Percentiles rank a stretch among this genome's conserved stretches.
Conservation (phyloP, 2,113 vertebrate genomes). For the Vulpes vulpes region DNA sequence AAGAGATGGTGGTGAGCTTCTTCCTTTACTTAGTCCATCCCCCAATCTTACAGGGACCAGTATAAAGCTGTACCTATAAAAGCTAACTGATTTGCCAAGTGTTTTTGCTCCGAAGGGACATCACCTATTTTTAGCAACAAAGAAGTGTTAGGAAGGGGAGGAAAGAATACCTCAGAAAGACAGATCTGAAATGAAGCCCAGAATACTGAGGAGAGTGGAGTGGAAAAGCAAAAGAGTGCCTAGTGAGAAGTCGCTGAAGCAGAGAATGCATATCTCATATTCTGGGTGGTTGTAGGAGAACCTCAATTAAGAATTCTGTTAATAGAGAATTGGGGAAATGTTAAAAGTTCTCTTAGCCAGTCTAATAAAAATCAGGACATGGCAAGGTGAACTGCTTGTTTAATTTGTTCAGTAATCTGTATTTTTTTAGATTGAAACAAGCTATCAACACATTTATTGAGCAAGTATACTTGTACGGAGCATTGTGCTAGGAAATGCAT, state of each 20-base stretch:
- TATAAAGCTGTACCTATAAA: slow-evolving; percentile 68
- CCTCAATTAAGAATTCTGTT: slow-evolving; percentile 36
- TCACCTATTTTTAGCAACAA: slow-evolving; percentile 83
- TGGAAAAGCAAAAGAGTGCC: slow-evolving; percentile 28
- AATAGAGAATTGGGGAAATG: slow-evolving; percentile 55
- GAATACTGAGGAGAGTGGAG: slow-evolving; percentile 63
- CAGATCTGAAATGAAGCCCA: slow-evolving; percentile 82
- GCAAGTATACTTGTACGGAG: not conserved
- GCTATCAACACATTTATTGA: slow-evolving; percentile 40
- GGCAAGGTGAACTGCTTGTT: slow-evolving; percentile 20
- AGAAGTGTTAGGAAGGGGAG: slow-evolving; percentile 82
- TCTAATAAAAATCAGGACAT: slow-evolving; percentile 50
- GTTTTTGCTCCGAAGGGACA: slow-evolving; percentile 81
- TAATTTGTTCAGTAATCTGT: slow-evolving; percentile 12
- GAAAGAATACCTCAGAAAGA: slow-evolving; percentile 81
- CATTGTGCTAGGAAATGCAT: not conserved
- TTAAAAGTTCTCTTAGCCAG: slow-evolving; percentile 23
- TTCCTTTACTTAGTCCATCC: slow-evolving; percentile 50
- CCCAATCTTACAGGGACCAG: slow-evolving; percentile 31
- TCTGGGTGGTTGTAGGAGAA: not conserved
- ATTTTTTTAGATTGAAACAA: slow-evolving; percentile 3
- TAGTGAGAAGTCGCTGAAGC: slow-evolving; percentile 41
- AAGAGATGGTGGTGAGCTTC: not conserved
- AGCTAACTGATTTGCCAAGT: slow-evolving; percentile 80
- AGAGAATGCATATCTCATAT: not conserved